Base-by-base conservation (phyloP, 2,888 invertebrate genomes). In the Stenurella melanura region DNA sequence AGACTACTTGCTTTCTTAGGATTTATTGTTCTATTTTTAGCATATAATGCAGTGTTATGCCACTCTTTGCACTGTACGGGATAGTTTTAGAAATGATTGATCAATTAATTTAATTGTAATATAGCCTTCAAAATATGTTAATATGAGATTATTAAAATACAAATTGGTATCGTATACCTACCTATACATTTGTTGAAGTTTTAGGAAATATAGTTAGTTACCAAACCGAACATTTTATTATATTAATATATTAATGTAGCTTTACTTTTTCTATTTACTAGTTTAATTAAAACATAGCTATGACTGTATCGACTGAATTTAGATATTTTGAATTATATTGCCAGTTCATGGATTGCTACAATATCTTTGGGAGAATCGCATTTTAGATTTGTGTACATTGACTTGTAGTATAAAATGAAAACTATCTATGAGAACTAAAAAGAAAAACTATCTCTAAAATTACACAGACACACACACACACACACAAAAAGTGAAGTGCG, bases 61-160 rank as follows among this genome's bases (percentile, higher is more conserved):
- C 30, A 34, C 30, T 9, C 0, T 7, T 7, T 34, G 9, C 30
- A 34, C 30, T 9, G 9, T 9, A 34, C 30, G 9, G 3, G 3
- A 34, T 34, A 5, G 0, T 9, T 34, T 34, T 34, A 34, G 15
- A 42, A 42, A 42, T 42, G 10, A 42, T 15, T 50, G 50, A 50
- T 50, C 50, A 50, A n/a, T 50, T n/a, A n/a, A 50, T n/a, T 50
- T n/a, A n/a, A n/a, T 50, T 50, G 50, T 50, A n/a, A 50, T n/a
- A 50, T n/a, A 50, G 50, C 50, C 50, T n/a, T 50, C 12, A 50
- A 50, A 50, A n/a, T n/a, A 5, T 50, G n/a, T n/a, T 50, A 7
- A 50, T n/a, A n/a, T 50, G n/a, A 50, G n/a, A 50, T 50, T 50
- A n/a, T 50, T 1, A 26, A 7, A 42, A 42, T 42, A n/a, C 12